Evolutionary conservation across 1,140 invertebrate species (phyloP), one percentile per base, ranked within the genome.

Genomic region (Leptinotarsa undecemlineata): DNA sequence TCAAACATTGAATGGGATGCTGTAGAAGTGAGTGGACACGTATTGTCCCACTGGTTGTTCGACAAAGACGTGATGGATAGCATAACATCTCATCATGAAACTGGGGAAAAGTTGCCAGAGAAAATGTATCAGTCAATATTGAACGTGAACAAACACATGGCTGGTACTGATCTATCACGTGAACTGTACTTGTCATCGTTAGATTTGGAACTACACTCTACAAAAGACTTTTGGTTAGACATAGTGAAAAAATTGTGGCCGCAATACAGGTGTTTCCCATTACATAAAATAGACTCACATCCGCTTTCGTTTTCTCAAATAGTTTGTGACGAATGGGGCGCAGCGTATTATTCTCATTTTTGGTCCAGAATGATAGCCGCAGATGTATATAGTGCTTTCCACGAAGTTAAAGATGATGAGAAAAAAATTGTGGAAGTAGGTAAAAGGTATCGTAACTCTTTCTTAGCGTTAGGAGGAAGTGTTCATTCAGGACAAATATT

Each of bases 1-100:
- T 92, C 91, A 1, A 96, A 95, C 83, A 89, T 98, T 0, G 96
- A 98, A 86, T 97, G 94, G 94, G 97, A 98, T 86, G 92, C 93
- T 14, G 90, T 93, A 0, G 91, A 92, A 82, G 90, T 96, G 1
- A 92, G 92, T 62, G 90, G 92, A 1, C 87, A 94, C 80, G 93
- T 98, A 64, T 90, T 98, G 89, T 88, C 89, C 15, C 91, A 94
- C 83, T 96, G 94, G 91, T 85, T 96, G 1, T 91, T 92, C 77
- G 91, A 96, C 81, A 89, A 91, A 42, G 84, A 88, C 1, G 89
- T 92, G 1, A 86, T 97, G 15, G 86, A 90, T 76, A 86, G 85
- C 8, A 88, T 98, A 42, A 92, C 92, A 23, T 86, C 88, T 6
- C 95, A 98, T 85, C 91, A 90, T 77, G 86, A 90, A 75, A 95